Base-by-base conservation (phyloP, 2,888 invertebrate species). In the Lucinisca nassula region DNA sequence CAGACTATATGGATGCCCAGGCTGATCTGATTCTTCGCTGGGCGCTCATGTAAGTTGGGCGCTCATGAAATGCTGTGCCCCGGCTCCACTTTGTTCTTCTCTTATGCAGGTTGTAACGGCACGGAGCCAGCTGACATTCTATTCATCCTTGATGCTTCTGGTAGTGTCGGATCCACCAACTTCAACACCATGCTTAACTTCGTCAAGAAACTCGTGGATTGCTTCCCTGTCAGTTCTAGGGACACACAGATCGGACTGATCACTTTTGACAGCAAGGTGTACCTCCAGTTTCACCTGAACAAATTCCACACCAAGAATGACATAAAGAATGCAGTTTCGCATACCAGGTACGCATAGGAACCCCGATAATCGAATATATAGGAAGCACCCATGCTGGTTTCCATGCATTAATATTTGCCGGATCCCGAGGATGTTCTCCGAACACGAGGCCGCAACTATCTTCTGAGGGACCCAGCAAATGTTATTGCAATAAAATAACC, bases 81-180 rank as follows among this genome's bases (percentile, higher is more conserved):
- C n/a, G n/a, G n/a, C n/a, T n/a, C n/a, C n/a, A n/a, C n/a, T n/a
- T n/a, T n/a, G n/a, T n/a, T n/a, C n/a, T n/a, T n/a, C n/a, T n/a
- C n/a, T n/a, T n/a, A 10, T 6, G 14, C 84, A 93, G 92, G 87
- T 2, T 92, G 93, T 51, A 87, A 82, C 49, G 88, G 90, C 0
- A 79, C 92, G 0, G 87, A 87, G 81, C 92, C 91, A 24, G 94
- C 94, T 0, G 95, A 95, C 87, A 92, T 95, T 24, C 92, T 92
- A 6, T 95, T 95, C 88, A 91, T 95, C 37, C 85, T 95, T 45
- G 95, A 95, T 87, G 93, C 94, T 8, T 94, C 94, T 27, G 95
- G 94, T 37, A 94, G 94, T 82, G 93, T 94, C 35, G 93, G 94
- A 8, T 80, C 88, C 37, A 79, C 89, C 37, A 93, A 94, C 75